These are phyloP conservation scores for Oceanites oceanicus DNA, from an alignment of 2,113 vertebrate genomes.

Conservation along the genomic window DNA sequence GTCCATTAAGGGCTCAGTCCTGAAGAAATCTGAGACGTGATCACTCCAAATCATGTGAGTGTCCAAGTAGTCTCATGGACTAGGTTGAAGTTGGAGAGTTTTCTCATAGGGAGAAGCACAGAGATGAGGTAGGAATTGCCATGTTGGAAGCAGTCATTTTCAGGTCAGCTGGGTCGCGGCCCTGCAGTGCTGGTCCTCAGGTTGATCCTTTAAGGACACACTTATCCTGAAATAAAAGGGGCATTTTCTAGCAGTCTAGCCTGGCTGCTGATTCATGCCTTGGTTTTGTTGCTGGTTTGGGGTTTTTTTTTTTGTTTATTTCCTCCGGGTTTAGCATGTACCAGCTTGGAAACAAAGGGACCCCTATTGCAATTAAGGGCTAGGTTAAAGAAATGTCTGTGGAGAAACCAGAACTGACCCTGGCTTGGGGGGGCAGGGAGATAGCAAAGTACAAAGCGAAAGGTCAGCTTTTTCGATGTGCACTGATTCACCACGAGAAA, in stretches of 20 bases:
- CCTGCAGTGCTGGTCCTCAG: background rate
- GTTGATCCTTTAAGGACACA: background rate
- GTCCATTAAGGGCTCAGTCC: background rate
- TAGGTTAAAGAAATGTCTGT: background rate
- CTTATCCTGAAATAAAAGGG: background rate
- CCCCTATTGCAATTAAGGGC: background rate
- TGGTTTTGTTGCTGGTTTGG: background rate
- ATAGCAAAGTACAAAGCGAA: background rate
- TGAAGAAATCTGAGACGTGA: background rate
- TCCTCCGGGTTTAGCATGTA: background rate
- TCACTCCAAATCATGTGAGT: background rate
- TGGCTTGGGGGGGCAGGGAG: background rate
- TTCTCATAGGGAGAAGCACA: background rate
- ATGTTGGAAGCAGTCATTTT: background rate
- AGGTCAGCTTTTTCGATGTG: background rate
- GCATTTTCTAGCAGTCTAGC: background rate
- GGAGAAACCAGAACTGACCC: background rate
- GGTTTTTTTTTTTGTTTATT: background rate
- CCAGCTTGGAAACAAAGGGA: background rate
- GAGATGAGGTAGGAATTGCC: rapidly evolving
- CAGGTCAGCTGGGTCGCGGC: rapidly evolving
- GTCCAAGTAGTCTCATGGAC: background rate
- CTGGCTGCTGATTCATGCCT: background rate
- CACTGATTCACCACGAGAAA: background rate
- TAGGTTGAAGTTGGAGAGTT: background rate